Evolutionary conservation across 1,140 invertebrate genomes (phyloP).

Genomic region (Paralvinella palmiformis): DNA sequence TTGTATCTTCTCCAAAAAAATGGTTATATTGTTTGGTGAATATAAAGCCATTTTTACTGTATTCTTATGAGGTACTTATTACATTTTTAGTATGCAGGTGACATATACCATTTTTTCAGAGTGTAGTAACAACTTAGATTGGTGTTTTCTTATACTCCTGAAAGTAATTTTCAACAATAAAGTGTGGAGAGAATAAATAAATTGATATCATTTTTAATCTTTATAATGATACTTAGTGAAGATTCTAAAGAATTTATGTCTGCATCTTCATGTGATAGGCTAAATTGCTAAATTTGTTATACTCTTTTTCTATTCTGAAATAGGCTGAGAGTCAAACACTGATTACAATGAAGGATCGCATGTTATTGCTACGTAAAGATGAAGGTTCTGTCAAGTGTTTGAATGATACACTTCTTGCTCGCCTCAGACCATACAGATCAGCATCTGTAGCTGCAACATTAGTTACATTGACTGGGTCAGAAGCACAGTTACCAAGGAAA

Average conservation of each 20-base stretch:
- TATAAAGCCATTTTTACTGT: not conserved
- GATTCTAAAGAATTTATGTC: too few species aligned
- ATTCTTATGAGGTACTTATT: too few species aligned
- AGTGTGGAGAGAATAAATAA: too few species aligned
- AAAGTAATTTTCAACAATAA: too few species aligned
- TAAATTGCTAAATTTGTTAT: not conserved
- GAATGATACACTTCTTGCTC: conserved; percentile 40
- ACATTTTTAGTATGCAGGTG: too few species aligned
- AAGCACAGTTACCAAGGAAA: conserved; percentile 32
- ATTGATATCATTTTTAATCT: too few species aligned
- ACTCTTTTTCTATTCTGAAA: not conserved
- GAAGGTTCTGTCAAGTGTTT: conserved; percentile 32
- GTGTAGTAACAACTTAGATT: too few species aligned
- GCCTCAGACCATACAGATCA: conserved; percentile 37
- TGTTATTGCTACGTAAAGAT: conserved; percentile 39
- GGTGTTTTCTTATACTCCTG: too few species aligned
- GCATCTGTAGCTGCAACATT: conserved; percentile 33
- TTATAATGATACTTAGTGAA: too few species aligned
- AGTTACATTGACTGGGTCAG: conserved; percentile 39
- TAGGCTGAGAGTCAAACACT: not conserved
- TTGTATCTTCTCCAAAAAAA: too few species aligned
- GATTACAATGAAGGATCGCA: conserved; percentile 17
- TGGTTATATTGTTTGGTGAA: not conserved
- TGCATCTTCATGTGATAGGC: not conserved
- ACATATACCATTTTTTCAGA: too few species aligned